Percentiles rank a stretch among this genome's conserved stretches.
phyloP scores from a whole-genome alignment of 2,797 vertebrate species.

The Microtus californicus region DNA sequence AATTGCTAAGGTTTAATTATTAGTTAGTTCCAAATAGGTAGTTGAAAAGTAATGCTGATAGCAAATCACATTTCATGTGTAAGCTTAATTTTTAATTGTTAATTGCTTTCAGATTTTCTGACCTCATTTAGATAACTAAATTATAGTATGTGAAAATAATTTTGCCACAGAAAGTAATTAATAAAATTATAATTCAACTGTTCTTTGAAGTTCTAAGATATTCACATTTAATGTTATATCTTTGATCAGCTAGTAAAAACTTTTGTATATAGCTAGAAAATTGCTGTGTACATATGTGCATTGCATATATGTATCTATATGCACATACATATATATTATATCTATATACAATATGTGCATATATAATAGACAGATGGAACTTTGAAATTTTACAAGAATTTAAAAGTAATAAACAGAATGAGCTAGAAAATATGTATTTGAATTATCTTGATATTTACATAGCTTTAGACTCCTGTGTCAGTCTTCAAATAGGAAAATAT shows the following conservation, averaged over 20 bases:
- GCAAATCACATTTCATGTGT: background rate
- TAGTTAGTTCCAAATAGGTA: background rate
- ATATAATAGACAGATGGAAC: background rate
- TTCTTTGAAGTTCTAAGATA: background rate
- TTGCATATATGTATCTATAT: background rate
- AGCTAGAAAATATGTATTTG: background rate
- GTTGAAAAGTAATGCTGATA: conserved; percentile 1
- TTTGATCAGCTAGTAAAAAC: background rate
- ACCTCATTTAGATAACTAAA: background rate
- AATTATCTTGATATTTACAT: background rate
- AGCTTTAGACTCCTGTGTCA: background rate
- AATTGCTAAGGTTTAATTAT: background rate
- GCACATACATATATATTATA: background rate
- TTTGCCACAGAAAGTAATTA: background rate
- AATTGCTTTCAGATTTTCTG: background rate
- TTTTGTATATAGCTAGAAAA: background rate
- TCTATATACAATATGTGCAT: background rate
- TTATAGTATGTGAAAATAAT: background rate
- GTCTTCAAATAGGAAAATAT: background rate
- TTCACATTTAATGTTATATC: background rate
- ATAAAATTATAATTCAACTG: background rate
- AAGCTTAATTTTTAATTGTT: conserved; percentile 3
- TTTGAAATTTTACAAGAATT: background rate
- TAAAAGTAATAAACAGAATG: background rate
- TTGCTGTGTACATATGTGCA: background rate